A percentile compares a stretch with the other conserved stretches of the same genome.
phyloP scores from a whole-genome alignment of 2,888 invertebrate species.

The Nipponacmea schrenckii region DNA sequence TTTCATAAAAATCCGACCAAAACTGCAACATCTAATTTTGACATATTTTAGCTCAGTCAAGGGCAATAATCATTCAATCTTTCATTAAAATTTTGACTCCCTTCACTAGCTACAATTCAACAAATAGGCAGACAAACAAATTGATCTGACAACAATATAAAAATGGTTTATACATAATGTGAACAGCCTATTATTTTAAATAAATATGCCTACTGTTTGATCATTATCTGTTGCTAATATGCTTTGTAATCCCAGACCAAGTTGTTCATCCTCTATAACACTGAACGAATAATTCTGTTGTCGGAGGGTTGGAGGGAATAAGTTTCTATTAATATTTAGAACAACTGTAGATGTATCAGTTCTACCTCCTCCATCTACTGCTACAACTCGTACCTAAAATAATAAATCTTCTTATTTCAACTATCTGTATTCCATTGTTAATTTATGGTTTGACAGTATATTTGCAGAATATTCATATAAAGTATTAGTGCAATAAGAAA shows the following conservation, averaged over 20 bases:
- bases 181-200: too few relatives aligned
- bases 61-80: too few relatives aligned
- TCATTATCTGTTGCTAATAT: slow-evolving; percentile 51
- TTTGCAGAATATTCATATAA: background rate
- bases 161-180: too few relatives aligned
- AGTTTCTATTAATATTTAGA: slow-evolving; percentile 38
- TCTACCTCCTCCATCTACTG: slow-evolving; percentile 22
- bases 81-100: too few relatives aligned
- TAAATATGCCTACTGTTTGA: slow-evolving; percentile 38
- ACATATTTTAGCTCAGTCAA: too few relatives aligned
- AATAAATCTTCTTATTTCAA: too few relatives aligned
- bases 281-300: slow-evolving; percentile 48
- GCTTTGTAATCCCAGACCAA: slow-evolving; percentile 42
- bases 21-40: too few relatives aligned
- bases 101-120: too few relatives aligned
- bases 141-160: too few relatives aligned
- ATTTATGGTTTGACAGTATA: background rate
- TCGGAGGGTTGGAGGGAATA: slow-evolving; percentile 39
- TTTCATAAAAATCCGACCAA: too few relatives aligned
- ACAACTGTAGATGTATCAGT: slow-evolving; percentile 21
- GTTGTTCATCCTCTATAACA: slow-evolving; percentile 50
- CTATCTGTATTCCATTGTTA: too few relatives aligned
- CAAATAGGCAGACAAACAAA: too few relatives aligned
- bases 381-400: slow-evolving; percentile 23
- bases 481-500: background rate